A percentile compares a stretch with the other conserved stretches of the same genome.
Evolutionary conservation across 2,113 vertebrate species (phyloP).

Genomic region (Cyanocitta stelleri): DNA sequence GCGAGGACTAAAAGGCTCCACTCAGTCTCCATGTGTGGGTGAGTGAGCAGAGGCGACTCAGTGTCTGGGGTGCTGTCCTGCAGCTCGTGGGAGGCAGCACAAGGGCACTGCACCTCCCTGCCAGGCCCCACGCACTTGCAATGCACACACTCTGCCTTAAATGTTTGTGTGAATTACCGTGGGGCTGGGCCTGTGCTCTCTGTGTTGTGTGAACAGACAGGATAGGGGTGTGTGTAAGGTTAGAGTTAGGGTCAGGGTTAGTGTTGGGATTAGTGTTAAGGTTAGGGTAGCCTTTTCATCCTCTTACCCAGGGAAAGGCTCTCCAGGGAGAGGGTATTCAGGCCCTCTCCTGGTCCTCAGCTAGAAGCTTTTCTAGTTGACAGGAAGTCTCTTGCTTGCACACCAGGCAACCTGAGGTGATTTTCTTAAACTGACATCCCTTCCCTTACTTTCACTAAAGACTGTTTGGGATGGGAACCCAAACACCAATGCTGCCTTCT

Average conservation of each 20-base stretch:
- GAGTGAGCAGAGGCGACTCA: neutral
- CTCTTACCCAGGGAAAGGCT: neutral
- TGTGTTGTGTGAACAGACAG: neutral
- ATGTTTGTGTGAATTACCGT: neutral
- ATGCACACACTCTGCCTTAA: neutral
- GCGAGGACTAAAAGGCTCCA: neutral
- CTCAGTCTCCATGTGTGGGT: neutral
- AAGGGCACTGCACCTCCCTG: neutral
- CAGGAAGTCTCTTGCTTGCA: neutral
- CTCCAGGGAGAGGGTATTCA: neutral
- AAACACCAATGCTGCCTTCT: neutral
- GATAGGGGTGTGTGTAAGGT: neutral
- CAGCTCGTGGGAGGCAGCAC: neutral
- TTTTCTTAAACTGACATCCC: neutral
- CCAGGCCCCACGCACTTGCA: fast-evolving
- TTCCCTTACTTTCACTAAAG: neutral
- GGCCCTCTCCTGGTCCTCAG: neutral
- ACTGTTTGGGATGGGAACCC: neutral
- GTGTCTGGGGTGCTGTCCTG: neutral
- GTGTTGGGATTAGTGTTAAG: neutral
- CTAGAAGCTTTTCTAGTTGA: neutral
- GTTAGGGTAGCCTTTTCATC: neutral
- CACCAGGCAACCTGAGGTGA: neutral
- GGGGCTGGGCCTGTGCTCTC: neutral
- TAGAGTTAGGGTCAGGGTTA: neutral